phyloP scores from a whole-genome alignment of 2,888 invertebrate species.

The Gastrophysa polygoni region DNA sequence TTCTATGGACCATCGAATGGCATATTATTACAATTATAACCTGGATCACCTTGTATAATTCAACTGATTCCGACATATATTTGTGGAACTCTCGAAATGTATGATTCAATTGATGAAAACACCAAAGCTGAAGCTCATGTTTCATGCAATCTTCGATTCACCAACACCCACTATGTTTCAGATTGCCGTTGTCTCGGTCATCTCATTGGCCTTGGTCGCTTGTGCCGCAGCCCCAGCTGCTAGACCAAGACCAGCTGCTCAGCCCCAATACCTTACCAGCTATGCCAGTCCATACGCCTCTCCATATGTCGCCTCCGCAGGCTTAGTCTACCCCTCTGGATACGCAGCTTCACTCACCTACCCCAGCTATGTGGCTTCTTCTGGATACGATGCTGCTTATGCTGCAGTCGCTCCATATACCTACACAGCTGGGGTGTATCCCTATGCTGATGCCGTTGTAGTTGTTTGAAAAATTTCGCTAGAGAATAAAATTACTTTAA shows the following conservation, averaged over 20 bases:
- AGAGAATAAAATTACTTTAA: neutral
- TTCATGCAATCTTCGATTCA: too few species aligned
- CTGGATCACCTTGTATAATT: too few species aligned
- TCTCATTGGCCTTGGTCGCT: neutral
- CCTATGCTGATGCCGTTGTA: neutral
- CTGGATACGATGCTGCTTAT: neutral
- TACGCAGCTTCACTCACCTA: neutral
- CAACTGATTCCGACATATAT: too few species aligned
- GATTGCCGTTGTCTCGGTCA: neutral
- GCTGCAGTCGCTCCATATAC: neutral
- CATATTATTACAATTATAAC: too few species aligned
- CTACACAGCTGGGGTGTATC: neutral
- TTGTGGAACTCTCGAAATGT: too few species aligned
- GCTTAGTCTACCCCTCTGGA: neutral
- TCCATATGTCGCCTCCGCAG: neutral
- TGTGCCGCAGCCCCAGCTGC: neutral
- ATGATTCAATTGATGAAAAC: too few species aligned
- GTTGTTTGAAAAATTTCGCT: neutral
- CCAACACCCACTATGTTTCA: neutral
- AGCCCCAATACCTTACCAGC: neutral
- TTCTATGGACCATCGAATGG: too few species aligned
- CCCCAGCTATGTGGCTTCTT: neutral
- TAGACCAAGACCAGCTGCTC: neutral
- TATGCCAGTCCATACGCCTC: neutral
- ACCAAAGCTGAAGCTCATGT: too few species aligned